Conservation (phyloP, 2,888 invertebrate genomes). For the Caenorhabditis sp. region DNA sequence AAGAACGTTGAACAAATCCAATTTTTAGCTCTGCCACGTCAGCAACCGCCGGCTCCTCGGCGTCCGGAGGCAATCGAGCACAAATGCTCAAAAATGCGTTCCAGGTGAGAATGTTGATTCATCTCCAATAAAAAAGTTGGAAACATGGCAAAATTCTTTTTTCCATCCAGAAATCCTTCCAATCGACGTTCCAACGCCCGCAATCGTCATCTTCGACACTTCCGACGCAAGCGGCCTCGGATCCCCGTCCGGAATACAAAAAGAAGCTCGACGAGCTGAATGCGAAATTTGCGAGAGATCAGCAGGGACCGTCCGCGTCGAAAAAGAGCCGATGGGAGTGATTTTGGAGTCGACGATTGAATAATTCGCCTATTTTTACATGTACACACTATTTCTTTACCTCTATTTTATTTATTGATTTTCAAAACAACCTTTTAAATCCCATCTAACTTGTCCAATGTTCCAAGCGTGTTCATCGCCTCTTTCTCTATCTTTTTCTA, state of each 20-base stretch:
- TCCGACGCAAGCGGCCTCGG: constrained; percentile 55
- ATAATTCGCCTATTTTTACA: background rate
- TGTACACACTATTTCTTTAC: background rate
- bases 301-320: constrained; percentile 5
- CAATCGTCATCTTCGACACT: constrained; percentile 35
- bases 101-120: constrained; percentile 50
- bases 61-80: constrained; percentile 50
- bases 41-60: constrained; percentile 7
- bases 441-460: background rate
- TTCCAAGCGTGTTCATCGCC: background rate
- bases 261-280: constrained; percentile 68
- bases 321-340: constrained; percentile 54
- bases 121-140: too few species aligned
- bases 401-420: background rate
- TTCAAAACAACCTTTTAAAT: background rate
- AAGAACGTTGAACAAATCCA: too few species aligned
- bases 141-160: background rate
- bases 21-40: constrained; percentile 38
- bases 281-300: constrained; percentile 38
- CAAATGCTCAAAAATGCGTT: constrained; percentile 65
- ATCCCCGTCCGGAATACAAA: constrained; percentile 74
- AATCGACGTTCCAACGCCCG: constrained; percentile 59
- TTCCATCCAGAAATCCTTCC: constrained; percentile 56
- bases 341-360: background rate
- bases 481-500: background rate